Percentiles rank a stretch among this genome's conserved stretches.
Conservation (phyloP, 2,797 vertebrate genomes). For the Thalassophryne amazonica region DNA sequence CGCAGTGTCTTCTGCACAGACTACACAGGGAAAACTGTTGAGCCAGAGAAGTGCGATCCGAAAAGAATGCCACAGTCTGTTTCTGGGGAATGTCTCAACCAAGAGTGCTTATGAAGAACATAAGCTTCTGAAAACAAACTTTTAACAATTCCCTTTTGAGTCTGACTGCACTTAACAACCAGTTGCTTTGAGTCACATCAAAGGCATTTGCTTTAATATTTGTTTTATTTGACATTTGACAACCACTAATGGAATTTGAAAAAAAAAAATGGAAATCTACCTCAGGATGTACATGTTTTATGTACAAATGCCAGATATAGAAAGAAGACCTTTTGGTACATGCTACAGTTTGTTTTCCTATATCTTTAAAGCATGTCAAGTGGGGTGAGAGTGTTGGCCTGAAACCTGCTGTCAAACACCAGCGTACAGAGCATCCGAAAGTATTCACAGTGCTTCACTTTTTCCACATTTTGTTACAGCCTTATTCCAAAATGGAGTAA, state of each 20-base stretch:
- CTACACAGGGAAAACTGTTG: slow-evolving; percentile 76
- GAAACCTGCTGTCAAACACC: slow-evolving; percentile 60
- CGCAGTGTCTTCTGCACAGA: slow-evolving; percentile 82
- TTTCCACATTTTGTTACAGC: too few species aligned
- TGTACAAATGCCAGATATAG: slow-evolving; percentile 51
- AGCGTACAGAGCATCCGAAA: too few species aligned
- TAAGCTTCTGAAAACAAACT: slow-evolving; percentile 27
- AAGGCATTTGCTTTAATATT: slow-evolving; percentile 50
- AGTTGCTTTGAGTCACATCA: slow-evolving; percentile 40
- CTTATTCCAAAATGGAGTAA: too few species aligned
- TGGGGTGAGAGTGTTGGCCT: slow-evolving; percentile 33
- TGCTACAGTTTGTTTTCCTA: background rate
- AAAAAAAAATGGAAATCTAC: slow-evolving; percentile 78
- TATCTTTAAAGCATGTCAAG: slow-evolving; percentile 18
- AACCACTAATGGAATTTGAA: slow-evolving; percentile 75
- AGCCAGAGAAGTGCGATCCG: slow-evolving; percentile 76
- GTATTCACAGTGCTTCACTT: too few species aligned
- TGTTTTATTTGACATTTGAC: slow-evolving; percentile 61
- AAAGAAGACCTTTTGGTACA: slow-evolving; percentile 1
- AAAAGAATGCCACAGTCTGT: slow-evolving; percentile 68
- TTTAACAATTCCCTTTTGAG: slow-evolving; percentile 38
- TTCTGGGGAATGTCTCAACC: slow-evolving; percentile 69
- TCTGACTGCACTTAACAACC: slow-evolving; percentile 66
- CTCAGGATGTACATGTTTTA: slow-evolving; percentile 72
- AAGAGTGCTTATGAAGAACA: slow-evolving; percentile 76